A percentile compares a stretch with the other conserved stretches of the same genome.
These are phyloP conservation scores for Drosophila maculinotata DNA, from an alignment of 2,888 invertebrate genomes.

Conservation along the genomic window DNA sequence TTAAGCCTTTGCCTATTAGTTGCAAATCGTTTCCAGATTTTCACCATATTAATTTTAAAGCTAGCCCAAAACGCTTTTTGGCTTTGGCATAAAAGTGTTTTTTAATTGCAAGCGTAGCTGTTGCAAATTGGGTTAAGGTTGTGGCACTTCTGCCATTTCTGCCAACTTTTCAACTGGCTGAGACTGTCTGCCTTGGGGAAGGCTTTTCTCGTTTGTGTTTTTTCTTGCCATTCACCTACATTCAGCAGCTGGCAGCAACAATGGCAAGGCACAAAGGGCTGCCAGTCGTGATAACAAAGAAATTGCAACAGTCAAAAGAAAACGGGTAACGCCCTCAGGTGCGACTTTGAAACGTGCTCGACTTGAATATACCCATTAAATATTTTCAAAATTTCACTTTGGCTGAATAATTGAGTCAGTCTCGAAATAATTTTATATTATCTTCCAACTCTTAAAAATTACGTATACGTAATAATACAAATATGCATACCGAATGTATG, in stretches of 20 bases:
- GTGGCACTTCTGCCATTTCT: constrained; percentile 23
- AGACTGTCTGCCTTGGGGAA: constrained; percentile 22
- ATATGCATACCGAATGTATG: too few relatives aligned
- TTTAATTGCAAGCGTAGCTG: constrained; percentile 61
- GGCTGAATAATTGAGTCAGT: too few relatives aligned
- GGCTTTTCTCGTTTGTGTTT: constrained; percentile 8
- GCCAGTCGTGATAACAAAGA: constrained; percentile 59
- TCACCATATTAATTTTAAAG: constrained; percentile 70
- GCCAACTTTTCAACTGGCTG: constrained; percentile 10
- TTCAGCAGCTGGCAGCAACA: constrained; percentile 40
- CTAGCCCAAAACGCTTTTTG: constrained; percentile 10
- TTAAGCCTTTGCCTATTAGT: constrained; percentile 73
- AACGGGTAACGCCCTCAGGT: constrained; percentile 19
- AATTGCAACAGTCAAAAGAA: constrained; percentile 50
- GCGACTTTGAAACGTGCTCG: background rate
- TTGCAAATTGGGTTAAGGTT: constrained; percentile 71
- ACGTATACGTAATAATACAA: too few relatives aligned
- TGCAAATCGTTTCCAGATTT: constrained; percentile 76
- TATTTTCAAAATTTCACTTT: too few relatives aligned
- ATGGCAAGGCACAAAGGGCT: constrained; percentile 49
- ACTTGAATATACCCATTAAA: constrained; percentile 6
- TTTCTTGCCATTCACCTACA: constrained; percentile 45
- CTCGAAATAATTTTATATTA: too few relatives aligned
- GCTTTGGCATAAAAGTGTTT: constrained; percentile 10
- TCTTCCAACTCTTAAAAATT: too few relatives aligned